Base-by-base conservation (phyloP, 2,888 invertebrate genomes). In the Nowickia ferox region DNA sequence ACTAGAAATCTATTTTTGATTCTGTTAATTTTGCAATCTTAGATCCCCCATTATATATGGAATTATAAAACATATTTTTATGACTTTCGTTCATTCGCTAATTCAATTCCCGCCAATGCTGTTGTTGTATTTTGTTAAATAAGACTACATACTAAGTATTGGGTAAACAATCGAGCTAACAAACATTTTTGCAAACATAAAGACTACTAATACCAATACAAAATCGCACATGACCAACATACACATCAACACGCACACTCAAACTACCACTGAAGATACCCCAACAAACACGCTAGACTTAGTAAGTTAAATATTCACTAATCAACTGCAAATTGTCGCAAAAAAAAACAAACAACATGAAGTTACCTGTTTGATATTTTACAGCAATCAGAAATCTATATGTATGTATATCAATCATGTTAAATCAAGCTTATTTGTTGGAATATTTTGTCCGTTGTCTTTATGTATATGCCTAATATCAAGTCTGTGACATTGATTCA, bases 11-110 rank as follows among this genome's bases (percentile, higher is more conserved):
- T 75, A n/a, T 63, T 65, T 75, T 57, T 40, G 38, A 78, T 82
- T 85, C 85, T 85, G 85, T 63, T 85, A 48, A 9, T 78, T 74
- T 85, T 75, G 44, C 68, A 69, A 74, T 44, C 63, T 48, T 4
- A 40, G 44, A 30, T 63, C 63, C 15, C 51, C 17, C 48, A 74
- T 69, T 85, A 53, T 85, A 85, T 85, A 75, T 66, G 51, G 53
- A 77, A 68, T 66, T n/a, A 51, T 42, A 1, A 51, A 44, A 44
- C 17, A 46, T 19, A 11, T 19, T 55, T 51, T n/a, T n/a, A 42
- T 65, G 57, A 66, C 75, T 81, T 61, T 77, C 80, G 59, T 76
- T 65, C 30, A 77, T 44, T 10, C 11, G 59, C 40, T 44, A 42
- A 74, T 19, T 66, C 6, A 30, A 30, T 30, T 0, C 11, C 3